Conservation (phyloP, 2,113 vertebrate genomes). For the Nannobrachium achirus region DNA sequence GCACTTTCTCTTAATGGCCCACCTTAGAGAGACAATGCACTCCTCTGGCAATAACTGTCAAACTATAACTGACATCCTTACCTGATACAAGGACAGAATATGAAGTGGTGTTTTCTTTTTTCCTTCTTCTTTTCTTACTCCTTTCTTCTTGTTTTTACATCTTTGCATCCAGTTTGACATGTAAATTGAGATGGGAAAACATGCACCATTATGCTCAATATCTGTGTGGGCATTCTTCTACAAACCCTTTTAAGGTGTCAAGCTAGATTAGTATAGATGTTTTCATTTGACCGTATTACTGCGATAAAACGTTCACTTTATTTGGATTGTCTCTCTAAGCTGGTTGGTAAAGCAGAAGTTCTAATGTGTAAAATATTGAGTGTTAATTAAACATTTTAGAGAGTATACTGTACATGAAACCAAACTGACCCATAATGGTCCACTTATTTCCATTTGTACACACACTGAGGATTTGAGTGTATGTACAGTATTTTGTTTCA, state of each 20-base stretch:
- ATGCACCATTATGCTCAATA: not conserved
- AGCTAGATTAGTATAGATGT: not conserved
- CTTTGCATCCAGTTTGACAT: not conserved
- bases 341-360: constrained; percentile 37
- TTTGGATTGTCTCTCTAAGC: constrained; percentile 68
- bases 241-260: not conserved
- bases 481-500: not conserved
- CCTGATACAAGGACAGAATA: not conserved
- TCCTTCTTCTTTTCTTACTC: too few species aligned
- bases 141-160: not conserved
- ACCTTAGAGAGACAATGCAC: constrained; percentile 66
- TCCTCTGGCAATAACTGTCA: constrained; percentile 20
- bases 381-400: too few species aligned
- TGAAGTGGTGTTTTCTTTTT: too few species aligned
- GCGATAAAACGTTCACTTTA: constrained; percentile 21
- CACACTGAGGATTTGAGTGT: too few species aligned
- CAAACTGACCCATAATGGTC: too few species aligned
- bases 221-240: not conserved
- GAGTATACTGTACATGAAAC: too few species aligned
- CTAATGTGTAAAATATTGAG: not conserved
- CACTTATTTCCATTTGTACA: too few species aligned
- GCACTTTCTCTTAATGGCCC: constrained; percentile 54
- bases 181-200: not conserved
- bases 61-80: not conserved
- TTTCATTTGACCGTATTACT: not conserved